Base-by-base conservation (phyloP, 2,888 invertebrate genomes). In the Dendrolimus houi region DNA sequence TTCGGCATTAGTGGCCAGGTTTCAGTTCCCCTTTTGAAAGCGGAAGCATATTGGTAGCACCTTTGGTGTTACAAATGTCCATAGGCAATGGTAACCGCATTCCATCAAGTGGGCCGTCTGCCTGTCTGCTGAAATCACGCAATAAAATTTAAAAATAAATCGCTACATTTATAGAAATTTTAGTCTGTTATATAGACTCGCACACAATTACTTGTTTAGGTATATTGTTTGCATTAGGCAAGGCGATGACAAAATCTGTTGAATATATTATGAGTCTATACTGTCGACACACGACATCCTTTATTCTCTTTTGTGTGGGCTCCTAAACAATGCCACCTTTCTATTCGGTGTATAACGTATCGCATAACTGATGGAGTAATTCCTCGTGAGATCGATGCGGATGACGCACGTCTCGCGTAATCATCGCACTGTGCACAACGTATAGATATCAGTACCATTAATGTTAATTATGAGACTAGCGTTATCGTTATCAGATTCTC, bases 291-390 rank as follows among this genome's bases (percentile, higher is more conserved):
- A 67, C 63, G 60, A 58, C 69, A 71, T 77, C 75, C 75, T 71
- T 69, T 66, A 64, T 64, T 65, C 68, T 65, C 72, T 72, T 69
- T 75, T 75, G 78, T 77, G 75, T 79, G 71, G 74, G 72, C 61
- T 70, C 57, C 54, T 59, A 66, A 71, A 81, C 81, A 81, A 81
- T 78, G 70, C 75, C 62, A 69, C 71, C 77, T 80, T 77, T 83
- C 78, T 76, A 81, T 75, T 70, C 68, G 64, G 65, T 63, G 70
- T 69, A 67, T 67, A 71, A 69, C 62, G 64, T 64, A 60, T 62
- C 60, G 70, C 67, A 67, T 72, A 72, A 65, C 64, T 68, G 70
- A 68, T 70, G 69, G 67, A 70, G 61, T 67, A 69, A 70, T 70
- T 70, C 64, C 61, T 65, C 64, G 62, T 58, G 62, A 57, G 66